Base-by-base conservation (phyloP, 2,113 vertebrate species). In the Climacteris rufus region DNA sequence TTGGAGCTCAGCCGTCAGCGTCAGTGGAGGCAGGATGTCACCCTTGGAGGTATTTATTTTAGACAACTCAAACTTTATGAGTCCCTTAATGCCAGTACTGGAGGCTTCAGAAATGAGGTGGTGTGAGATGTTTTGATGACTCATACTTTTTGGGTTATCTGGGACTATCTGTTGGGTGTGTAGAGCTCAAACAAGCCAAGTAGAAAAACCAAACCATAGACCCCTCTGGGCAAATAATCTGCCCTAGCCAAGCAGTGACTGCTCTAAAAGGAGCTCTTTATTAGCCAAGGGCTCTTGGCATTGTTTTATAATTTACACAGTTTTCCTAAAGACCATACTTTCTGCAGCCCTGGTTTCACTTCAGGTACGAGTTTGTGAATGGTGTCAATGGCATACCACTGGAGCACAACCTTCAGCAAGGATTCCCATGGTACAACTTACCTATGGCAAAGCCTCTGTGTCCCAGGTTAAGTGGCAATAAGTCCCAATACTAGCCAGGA, bases 361-460 rank as follows among this genome's bases (percentile, higher is more conserved):
- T 63, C 2, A 5, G 13, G 22, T 44, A 10, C 20, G 1, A 18
- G 31, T 9, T 11, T 63, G 71, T 60, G 64, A 24, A 16, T 27
- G 24, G 10, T 80, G 8, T 4, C 27, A 30, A 21, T 19, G 45
- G 9, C 9, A 7, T 10, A 7, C 6, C 27, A 16, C 7, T 17
- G 10, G 35, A 57, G 27, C 65, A 54, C 33, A 44, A 24, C 35
- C 2, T 4, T 9, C 9, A n/a, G 56, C 12, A 21, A 42, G 69
- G 42, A 23, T 63, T 66, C 37, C 0, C 0, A 0, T 2, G 5
- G 12, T 13, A 10, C n/a, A 39, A 0, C 11, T 79, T 16, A 10
- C 13, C 45, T 42, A 52, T 50, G 69, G 53, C 60, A 84, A 74
- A 74, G 10, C 10, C 53, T 5, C 39, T 2, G 1, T 27, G 31